These are phyloP conservation scores for Acyrthosiphon pisum DNA, from an alignment of 1,140 invertebrate genomes.

Conservation along the genomic window DNA sequence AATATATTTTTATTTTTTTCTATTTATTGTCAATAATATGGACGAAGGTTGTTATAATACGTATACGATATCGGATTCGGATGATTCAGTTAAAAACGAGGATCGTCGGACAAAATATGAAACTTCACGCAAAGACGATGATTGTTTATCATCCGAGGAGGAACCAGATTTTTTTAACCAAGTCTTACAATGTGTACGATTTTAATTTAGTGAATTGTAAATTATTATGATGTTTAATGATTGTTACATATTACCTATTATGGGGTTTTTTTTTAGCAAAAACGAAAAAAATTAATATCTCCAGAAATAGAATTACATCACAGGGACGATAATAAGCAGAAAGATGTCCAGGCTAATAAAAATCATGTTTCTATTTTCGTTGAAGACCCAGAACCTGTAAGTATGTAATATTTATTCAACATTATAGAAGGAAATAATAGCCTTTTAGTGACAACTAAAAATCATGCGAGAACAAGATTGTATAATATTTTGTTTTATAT, in stretches of 20 bases:
- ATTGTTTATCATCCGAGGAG: not conserved
- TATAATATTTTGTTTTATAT: not conserved
- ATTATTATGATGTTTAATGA: not conserved
- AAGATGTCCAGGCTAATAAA: not conserved
- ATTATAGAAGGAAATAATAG: not conserved
- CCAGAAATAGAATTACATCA: not conserved
- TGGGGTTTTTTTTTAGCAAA: not conserved
- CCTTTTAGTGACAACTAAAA: not conserved
- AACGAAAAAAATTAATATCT: slow-evolving; percentile 2
- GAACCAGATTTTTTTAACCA: slow-evolving; percentile 42
- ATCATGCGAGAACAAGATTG: not conserved
- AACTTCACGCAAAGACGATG: not conserved
- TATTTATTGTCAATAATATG: not conserved
- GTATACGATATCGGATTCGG: slow-evolving; percentile 44
- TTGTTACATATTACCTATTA: not conserved
- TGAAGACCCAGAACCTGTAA: not conserved
- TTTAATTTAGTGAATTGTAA: not conserved
- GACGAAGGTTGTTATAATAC: slow-evolving; percentile 15
- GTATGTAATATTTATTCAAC: not conserved
- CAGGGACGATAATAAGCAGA: not conserved
- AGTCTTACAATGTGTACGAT: slow-evolving; percentile 31
- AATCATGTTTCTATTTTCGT: not conserved
- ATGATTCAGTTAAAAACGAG: not conserved
- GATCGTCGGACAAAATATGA: not conserved
- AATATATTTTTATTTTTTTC: not conserved